Base-by-base conservation (phyloP, 2,797 vertebrate species). In the Channa striata region DNA sequence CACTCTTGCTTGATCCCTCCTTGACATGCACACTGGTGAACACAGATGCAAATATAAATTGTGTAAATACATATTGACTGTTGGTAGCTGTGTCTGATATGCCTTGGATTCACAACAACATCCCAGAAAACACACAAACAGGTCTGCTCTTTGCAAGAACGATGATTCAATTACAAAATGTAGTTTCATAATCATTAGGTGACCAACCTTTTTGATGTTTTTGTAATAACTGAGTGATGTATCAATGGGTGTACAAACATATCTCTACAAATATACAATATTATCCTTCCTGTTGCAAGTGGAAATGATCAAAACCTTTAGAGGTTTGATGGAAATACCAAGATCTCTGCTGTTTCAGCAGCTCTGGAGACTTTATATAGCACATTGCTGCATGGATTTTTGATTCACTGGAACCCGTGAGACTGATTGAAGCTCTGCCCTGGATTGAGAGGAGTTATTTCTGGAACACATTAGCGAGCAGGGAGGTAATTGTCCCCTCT, bases 371-470 rank as follows among this genome's bases (percentile, higher is more conserved):
- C 70, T 78, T 74, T 63, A 77, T 77, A 59, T 76, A 77, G 62
- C 67, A 74, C 68, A 60, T 34, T 10, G 2, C 67, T 67, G 82
- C 52, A 57, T 77, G 67, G 73, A 74, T 85, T 75, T 16, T 84
- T 36, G 64, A 74, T 77, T 85, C 78, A 21, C 54, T 79, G 80
- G 82, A 89, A 82, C 78, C 74, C 80, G 62, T 61, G 74, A 82
- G 84, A 89, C 78, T 83, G 88, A 92, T 85, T 89, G 81, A 79
- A 85, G 86, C 85, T 77, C 62, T 89, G 89, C 77, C 90, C 91
- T 90, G 77, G 83, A 91, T 92, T 88, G 76, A 88, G 80, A 82
- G 70, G 68, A 90, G 92, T 86, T 93, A 93, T 93, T 93, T 91
- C 79, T 81, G 91, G 87, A 87, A 63, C 88, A 86, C 83, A 89